Evolutionary conservation across 2,113 vertebrate species (phyloP), one percentile per base, ranked within the genome.

Genomic region (Toxotes chatareus): DNA sequence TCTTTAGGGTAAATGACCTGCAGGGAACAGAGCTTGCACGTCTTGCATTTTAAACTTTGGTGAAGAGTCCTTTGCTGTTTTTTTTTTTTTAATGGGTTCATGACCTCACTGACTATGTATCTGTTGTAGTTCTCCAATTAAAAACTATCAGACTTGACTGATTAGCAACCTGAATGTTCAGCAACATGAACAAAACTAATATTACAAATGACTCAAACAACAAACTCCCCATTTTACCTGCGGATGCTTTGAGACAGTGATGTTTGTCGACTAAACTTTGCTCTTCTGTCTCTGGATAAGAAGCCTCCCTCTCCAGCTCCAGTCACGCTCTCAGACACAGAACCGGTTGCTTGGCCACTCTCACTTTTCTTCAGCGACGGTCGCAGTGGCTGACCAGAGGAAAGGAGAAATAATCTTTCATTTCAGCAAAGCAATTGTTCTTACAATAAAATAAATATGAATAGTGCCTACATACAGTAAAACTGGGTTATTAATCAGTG

Each of bases 201-300:
- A 31, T 23, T 14, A 19, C 12, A 56, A 0, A 34, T 7, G 9
- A 61, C 34, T 1, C 27, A 16, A 42, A 53, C 5, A 46, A 17
- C 17, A 32, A 56, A n/a, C 10, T 55, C 10, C 13, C 44, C 2
- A 1, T 47, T 82, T 96, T 93, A 98, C 98, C 91, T 98, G 92
- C 96, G 96, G 84, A 99, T 99, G 91, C 97, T 99, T 88, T 99
- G 97, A 19, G 98, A 97, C 65, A 99, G 93, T 1, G 97, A 99
- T 0, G 96, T 96, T 90, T 98, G 97, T 61, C 97, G 92, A 10
- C 87, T 93, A 78, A 97, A 96, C 66, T 93, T 93, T 0, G 93
- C 89, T 23, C 44, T 95, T 77, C 92, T 96, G 59, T 96, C 94
- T 61, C 0, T 46, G 44, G 73, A 72, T 8, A 65, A 53, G 32